Evolutionary conservation across 2,113 vertebrate genomes (phyloP), one percentile per base, ranked within the genome.

Genomic region (Irena cyanogastra): DNA sequence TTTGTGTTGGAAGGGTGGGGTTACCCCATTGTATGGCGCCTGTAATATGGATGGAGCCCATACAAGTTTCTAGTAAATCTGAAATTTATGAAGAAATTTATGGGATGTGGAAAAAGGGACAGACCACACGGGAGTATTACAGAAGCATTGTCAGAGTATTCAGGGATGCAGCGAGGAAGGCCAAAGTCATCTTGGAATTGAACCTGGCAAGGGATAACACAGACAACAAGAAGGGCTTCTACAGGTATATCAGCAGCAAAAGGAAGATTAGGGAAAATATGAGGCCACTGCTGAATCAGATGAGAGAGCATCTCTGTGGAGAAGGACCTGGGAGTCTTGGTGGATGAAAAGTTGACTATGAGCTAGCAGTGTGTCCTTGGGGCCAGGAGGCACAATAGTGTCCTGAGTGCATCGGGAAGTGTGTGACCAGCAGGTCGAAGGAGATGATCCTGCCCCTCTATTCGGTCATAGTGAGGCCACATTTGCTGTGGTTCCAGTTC

Each of bases 51-150:
- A 69, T 31, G 31, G 12, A 83, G 17, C 24, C 26, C 5, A 19
- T 18, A 54, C 2, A 61, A 31, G 12, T 23, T 69, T 53, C 24
- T 24, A 19, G 10, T 53, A 61, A 78, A 78, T 28, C 39, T 61
- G n/a, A 54, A 70, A 63, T n/a, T 45, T 47, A 33, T 54, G 49
- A 56, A 64, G 10, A 69, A 53, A 53, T 39, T 23, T 39, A 39
- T 45, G 16, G 19, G 12, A 69, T 28, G 33, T 9, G 64, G 33
- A 45, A 53, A 69, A 77, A 53, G 4, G 12, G 23, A 53, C 19
- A 61, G 27, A 12, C 28, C 12, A 39, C 0, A 0, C 19, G 11
- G 45, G 11, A 68, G 14, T 6, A 49, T 24, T 75, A 30, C 17
- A 50, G 26, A 10, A 76, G 1, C 64, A 53, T 16, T 78, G 15